Evolutionary conservation across 2,888 invertebrate species (phyloP), one percentile per base, ranked within the genome.

Genomic region (Ephialtes manifestator): DNA sequence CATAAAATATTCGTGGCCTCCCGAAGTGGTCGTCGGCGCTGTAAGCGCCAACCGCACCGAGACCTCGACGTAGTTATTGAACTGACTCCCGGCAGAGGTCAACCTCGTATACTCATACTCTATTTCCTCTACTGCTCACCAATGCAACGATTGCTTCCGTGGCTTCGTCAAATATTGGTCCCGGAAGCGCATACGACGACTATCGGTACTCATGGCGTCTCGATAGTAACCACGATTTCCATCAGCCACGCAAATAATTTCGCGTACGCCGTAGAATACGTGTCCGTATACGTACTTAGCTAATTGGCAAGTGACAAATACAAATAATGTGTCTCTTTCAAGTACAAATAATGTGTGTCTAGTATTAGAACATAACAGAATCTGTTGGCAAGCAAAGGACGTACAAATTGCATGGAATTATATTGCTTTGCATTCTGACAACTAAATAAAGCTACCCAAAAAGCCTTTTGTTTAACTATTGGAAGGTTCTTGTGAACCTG

Each of bases 241-340:
- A 76, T 76, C 76, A 24, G 39, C 24, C 39, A 13, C 51, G 35
- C 76, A 53, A 65, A 68, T 68, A 68, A 63, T 48, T 63, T 18
- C 60, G 10, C 20, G 46, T n/a, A 24, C 48, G 4, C 20, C 18
- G 48, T 24, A 15, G 8, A 60, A 15, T 5, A 60, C 10, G 20
- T 13, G 65, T 39, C n/a, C 18, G 20, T 20, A n/a, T 39, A 28
- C 71, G 15, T 35, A 46, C 77, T 24, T 71, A 20, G 55, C 67
- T 74, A 72, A 83, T 78, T 78, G 77, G 43, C 67, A 65, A 77
- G 48, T 24, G 31, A 53, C 48, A 83, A 72, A 72, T 67, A 67
- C 55, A 63, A 72, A 72, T 58, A 18, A 13, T 28, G 55, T n/a
- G 3, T 58, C 39, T 5, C 18, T 67, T 78, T 72, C 35, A 15